Percentiles rank a stretch among this genome's conserved stretches.
Conservation (phyloP, 2,797 vertebrate species). For the Protonibea diacanthus region DNA sequence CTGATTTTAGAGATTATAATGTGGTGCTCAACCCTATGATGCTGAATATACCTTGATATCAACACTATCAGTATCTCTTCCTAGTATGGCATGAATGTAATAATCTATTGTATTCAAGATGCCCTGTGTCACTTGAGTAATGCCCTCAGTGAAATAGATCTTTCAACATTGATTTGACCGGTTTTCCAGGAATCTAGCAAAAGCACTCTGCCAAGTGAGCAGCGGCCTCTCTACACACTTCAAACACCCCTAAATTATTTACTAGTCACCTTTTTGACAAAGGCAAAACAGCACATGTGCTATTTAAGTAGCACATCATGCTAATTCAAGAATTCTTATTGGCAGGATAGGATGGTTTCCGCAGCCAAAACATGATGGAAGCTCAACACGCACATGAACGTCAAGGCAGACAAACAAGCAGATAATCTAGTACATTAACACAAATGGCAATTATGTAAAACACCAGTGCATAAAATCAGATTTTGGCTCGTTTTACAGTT, state of each 20-base stretch:
- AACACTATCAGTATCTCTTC: background rate
- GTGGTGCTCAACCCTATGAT: background rate
- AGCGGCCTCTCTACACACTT: background rate
- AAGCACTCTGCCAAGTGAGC: background rate
- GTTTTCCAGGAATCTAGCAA: slow-evolving; percentile 14
- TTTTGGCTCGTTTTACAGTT: slow-evolving; percentile 10
- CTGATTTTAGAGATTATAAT: background rate
- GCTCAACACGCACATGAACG: slow-evolving; percentile 6
- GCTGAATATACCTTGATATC: background rate
- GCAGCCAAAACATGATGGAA: slow-evolving; percentile 21
- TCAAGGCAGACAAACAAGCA: slow-evolving; percentile 12
- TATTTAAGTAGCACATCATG: slow-evolving; percentile 5
- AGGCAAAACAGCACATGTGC: background rate
- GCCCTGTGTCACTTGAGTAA: slow-evolving; percentile 11
- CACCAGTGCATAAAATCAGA: background rate
- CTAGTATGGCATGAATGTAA: background rate
- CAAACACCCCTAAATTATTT: background rate
- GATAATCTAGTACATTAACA: slow-evolving; percentile 18
- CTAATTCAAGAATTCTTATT: slow-evolving; percentile 29
- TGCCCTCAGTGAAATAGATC: background rate
- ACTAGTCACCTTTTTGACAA: background rate
- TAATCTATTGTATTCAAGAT: background rate
- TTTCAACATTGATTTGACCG: slow-evolving; percentile 17
- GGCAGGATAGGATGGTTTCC: slow-evolving; percentile 5
- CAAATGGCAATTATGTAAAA: slow-evolving; percentile 16